Evolutionary conservation across 1,140 invertebrate genomes (phyloP).

Genomic region (Leptinotarsa undecemlineata): DNA sequence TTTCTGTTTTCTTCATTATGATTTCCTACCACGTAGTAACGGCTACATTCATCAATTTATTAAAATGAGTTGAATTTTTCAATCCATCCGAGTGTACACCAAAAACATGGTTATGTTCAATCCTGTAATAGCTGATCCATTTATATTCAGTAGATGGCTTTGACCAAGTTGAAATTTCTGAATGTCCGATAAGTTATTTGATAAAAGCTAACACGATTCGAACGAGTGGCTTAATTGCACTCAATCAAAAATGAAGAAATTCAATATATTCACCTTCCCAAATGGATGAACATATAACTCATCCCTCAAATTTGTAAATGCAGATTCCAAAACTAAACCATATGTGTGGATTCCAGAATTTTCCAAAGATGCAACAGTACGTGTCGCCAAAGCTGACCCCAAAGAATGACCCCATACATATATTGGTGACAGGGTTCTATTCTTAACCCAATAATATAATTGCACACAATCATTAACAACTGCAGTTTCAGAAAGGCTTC

Average conservation of each 20-base stretch:
- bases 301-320: constrained; percentile 49
- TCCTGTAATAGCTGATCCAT: no score
- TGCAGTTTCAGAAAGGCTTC: constrained; percentile 44
- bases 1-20: no score
- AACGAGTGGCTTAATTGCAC: background rate
- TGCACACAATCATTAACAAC: constrained; percentile 48
- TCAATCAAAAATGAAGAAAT: background rate
- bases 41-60: no score
- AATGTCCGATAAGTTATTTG: no score
- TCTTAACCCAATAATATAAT: constrained; percentile 45
- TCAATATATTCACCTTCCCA: constrained; percentile 35
- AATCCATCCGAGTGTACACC: no score
- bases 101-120: no score
- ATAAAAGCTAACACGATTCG: no score
- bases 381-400: constrained; percentile 44
- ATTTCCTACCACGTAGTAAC: no score
- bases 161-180: no score
- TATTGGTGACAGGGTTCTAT: constrained; percentile 41
- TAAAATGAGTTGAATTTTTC: no score
- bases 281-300: constrained; percentile 48
- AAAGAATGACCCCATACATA: constrained; percentile 53
- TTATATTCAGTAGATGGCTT: no score
- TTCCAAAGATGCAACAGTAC: constrained; percentile 35
- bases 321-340: constrained; percentile 49
- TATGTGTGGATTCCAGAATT: constrained; percentile 32